Evolutionary conservation across 1,140 invertebrate species (phyloP).

Genomic region (Drosophila busckii): DNA sequence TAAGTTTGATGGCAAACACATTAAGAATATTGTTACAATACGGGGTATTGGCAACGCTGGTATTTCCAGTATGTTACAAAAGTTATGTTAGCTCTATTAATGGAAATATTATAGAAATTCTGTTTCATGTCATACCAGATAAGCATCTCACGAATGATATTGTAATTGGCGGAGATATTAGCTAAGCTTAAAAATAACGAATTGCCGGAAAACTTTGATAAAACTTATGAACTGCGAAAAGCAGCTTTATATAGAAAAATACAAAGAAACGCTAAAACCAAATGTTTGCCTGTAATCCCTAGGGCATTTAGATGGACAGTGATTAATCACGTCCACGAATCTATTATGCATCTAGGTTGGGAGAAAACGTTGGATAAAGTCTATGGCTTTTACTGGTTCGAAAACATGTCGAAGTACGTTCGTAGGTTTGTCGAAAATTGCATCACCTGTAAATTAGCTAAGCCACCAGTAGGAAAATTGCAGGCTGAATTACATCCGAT

Average conservation of each 20-base stretch:
- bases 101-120: too few species aligned
- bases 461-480: too few species aligned
- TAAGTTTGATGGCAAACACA: too few species aligned
- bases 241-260: constrained; percentile 44
- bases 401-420: constrained; percentile 43
- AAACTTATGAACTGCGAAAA: constrained; percentile 35
- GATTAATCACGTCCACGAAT: constrained; percentile 53
- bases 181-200: neutral
- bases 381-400: constrained; percentile 41
- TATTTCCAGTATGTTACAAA: too few species aligned
- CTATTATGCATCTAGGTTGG: constrained; percentile 42
- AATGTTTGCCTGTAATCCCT: constrained; percentile 57
- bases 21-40: too few species aligned
- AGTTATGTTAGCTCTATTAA: too few species aligned
- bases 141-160: too few species aligned
- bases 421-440: constrained; percentile 57
- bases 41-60: too few species aligned
- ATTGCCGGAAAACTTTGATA: constrained; percentile 14
- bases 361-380: constrained; percentile 51
- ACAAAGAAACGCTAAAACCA: constrained; percentile 19
- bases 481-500: too few species aligned
- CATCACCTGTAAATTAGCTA: too few species aligned
- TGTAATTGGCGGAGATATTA: neutral
- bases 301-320: constrained; percentile 53
- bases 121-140: too few species aligned